Conservation (phyloP, 2,888 invertebrate genomes). For the Acronicta alni region DNA sequence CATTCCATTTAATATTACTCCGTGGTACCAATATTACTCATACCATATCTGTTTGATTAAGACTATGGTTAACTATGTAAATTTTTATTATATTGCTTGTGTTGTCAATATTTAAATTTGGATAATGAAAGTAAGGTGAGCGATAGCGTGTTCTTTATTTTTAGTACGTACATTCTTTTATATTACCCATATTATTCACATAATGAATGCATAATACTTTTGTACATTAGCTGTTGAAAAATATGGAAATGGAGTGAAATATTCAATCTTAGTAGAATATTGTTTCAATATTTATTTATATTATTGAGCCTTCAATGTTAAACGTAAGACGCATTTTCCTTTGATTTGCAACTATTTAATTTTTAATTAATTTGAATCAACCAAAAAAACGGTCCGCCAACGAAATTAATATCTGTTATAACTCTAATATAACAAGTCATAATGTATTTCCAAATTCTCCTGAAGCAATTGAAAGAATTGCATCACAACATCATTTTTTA, state of each 20-base stretch:
- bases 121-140: slow-evolving; percentile 1
- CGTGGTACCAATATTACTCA: slow-evolving; percentile 3
- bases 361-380: too few relatives aligned
- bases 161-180: background rate
- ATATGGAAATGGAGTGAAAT: too few relatives aligned
- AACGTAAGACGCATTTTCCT: too few relatives aligned
- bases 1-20: slow-evolving; percentile 1
- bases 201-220: background rate
- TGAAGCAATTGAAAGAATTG: background rate
- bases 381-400: too few relatives aligned
- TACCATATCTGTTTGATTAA: slow-evolving; percentile 8
- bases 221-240: background rate
- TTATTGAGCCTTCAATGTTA: too few relatives aligned
- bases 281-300: too few relatives aligned
- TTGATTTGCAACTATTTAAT: too few relatives aligned
- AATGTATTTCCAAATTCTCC: too few relatives aligned
- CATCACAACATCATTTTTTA: background rate
- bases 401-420: too few relatives aligned
- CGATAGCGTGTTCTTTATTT: background rate
- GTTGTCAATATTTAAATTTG: slow-evolving; percentile 19
- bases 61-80: slow-evolving; percentile 3
- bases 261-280: too few relatives aligned
- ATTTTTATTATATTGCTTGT: slow-evolving; percentile 4
- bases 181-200: background rate
- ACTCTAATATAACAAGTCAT: too few relatives aligned